Evolutionary conservation across 1,140 invertebrate genomes (phyloP), one percentile per base, ranked within the genome.

Genomic region (Drosophila eugracilis): DNA sequence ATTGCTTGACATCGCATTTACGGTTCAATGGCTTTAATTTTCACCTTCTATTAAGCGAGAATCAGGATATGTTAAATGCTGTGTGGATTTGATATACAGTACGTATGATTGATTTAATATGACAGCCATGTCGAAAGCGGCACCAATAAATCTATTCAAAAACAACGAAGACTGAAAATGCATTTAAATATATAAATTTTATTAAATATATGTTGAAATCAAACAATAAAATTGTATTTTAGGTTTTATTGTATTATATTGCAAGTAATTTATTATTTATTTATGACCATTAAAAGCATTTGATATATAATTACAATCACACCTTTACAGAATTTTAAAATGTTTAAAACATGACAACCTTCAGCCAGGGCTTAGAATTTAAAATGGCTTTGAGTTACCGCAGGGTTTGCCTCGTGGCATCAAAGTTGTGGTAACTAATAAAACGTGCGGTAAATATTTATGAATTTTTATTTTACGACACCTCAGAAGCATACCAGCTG

Each of bases 381-480:
- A 45, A 45, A 14, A 60, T 26, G 4, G 28, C 52, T 42, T 59
- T 26, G 28, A 30, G 39, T 60, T 39, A 41, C 36, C 72, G 41
- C 72, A 58, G 42, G 63, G 81, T 58, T 36, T 14, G 47, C 58
- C 62, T 52, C 59, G 34, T 30, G 58, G 62, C 72, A 30, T 44
- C 59, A 71, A 59, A 52, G 45, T 45, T 37, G 59, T 59, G 55
- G 26, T 55, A 86, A 62, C 69, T 85, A 77, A 85, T 80, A 80
- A 85, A 85, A 85, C 81, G 81, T 86, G 81, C 73, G 71, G 76
- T 77, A 86, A 80, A 85, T 85, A 85, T 85, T 85, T 86, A 85
- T 85, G 81, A 77, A 85, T 70, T 75, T 86, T 81, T 75, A 81
- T 80, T 85, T 85, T 80, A 85, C 69, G 81, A 86, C 81, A 85